These are phyloP conservation scores for Phymatocera aterrima DNA, from an alignment of 2,888 invertebrate genomes.

Conservation along the genomic window DNA sequence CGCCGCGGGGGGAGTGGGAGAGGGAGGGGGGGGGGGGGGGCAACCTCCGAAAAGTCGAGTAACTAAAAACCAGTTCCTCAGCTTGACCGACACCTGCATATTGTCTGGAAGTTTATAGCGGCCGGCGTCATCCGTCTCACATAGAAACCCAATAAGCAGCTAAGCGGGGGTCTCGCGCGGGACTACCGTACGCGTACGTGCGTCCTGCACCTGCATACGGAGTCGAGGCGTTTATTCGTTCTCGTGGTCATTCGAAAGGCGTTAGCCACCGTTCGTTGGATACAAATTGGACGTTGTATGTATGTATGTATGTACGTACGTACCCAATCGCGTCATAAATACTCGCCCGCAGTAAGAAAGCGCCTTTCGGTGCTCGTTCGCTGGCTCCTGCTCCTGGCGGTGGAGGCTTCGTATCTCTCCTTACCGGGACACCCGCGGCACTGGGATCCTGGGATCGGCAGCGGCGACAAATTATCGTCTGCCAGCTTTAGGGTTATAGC, in stretches of 20 bases:
- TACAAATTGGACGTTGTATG: conserved; percentile 55
- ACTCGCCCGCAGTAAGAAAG: no score
- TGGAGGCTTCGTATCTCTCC: no score
- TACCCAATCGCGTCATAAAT: conserved; percentile 55
- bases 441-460: no score
- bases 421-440: no score
- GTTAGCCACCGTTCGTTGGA: conserved; percentile 46
- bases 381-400: no score
- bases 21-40: no score
- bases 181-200: no score
- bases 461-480: conserved; percentile 31
- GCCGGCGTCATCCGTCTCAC: neutral
- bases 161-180: neutral
- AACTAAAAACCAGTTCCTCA: conserved; percentile 12
- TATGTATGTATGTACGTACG: no score
- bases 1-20: no score
- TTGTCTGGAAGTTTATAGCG: neutral
- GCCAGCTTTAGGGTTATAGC: no score
- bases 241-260: conserved; percentile 52
- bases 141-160: conserved; percentile 6
- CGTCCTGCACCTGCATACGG: no score
- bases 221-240: conserved; percentile 46
- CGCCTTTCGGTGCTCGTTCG: no score
- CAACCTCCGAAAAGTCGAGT: neutral
- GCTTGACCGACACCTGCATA: conserved; percentile 37